Evolutionary conservation across 1,140 invertebrate species (phyloP).

Genomic region (Hylaeus volcanicus): DNA sequence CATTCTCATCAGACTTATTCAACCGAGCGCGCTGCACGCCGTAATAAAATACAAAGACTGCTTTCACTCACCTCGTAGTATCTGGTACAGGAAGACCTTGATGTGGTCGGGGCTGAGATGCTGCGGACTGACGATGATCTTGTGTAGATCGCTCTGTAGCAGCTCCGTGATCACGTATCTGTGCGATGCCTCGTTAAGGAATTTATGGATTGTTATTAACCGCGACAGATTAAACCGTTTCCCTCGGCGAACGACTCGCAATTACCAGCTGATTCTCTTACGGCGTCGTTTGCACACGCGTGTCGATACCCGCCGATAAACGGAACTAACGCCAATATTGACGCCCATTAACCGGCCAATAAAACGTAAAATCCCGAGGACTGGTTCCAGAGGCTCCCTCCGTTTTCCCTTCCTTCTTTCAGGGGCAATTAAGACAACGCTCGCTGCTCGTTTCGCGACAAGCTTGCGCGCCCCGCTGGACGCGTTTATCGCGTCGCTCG

Average conservation of each 20-base stretch:
- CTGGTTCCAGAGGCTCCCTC: background rate
- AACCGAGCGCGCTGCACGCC: background rate
- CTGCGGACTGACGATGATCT: conserved; percentile 99
- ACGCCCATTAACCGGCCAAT: conserved; percentile 8
- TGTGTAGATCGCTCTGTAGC: conserved; percentile 99
- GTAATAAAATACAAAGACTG: conserved; percentile 2
- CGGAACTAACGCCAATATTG: conserved; percentile 14
- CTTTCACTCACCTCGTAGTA: conserved; percentile 92
- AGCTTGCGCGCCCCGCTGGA: background rate
- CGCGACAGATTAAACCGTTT: conserved; percentile 20
- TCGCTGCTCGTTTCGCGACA: background rate
- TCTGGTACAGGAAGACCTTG: conserved; percentile 99
- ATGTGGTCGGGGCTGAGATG: conserved; percentile 99
- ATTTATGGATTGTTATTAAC: conserved; percentile 62
- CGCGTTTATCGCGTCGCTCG: no score
- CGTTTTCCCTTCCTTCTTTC: background rate
- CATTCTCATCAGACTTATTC: background rate
- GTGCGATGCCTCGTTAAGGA: conserved; percentile 82
- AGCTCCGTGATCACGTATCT: conserved; percentile 99
- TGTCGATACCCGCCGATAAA: conserved; percentile 14
- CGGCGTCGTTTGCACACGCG: conserved; percentile 8
- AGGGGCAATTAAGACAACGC: background rate
- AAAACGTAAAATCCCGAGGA: background rate
- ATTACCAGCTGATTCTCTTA: conserved; percentile 40
- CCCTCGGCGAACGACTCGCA: background rate